Conservation (phyloP, 2,113 vertebrate species). For the Oceanites oceanicus region DNA sequence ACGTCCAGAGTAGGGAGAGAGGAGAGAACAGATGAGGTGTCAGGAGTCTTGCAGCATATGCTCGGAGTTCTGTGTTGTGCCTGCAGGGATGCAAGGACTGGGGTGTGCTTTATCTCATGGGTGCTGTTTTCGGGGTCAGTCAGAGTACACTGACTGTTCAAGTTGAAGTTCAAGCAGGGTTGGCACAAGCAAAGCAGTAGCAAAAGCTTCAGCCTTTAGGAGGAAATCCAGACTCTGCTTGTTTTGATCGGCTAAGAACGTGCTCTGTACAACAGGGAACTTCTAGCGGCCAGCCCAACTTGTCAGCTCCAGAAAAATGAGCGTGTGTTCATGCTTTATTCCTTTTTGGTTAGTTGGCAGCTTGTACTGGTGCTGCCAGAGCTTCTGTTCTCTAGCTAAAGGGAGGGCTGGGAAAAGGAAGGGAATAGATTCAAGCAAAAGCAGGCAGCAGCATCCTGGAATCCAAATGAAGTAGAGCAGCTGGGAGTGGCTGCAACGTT, state of each 20-base stretch:
- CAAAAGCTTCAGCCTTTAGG: not conserved
- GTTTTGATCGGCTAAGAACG: not conserved
- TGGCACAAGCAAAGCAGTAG: not conserved
- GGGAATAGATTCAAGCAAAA: not conserved
- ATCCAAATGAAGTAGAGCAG: not conserved
- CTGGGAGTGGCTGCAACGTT: not conserved
- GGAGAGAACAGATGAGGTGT: not conserved
- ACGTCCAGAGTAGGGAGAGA: not conserved
- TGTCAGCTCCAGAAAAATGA: not conserved
- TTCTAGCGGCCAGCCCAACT: not conserved
- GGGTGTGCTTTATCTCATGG: not conserved
- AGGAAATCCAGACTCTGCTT: not conserved
- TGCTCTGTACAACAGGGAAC: not conserved
- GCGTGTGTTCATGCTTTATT: not conserved
- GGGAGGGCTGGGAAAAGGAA: not conserved
- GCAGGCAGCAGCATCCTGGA: not conserved
- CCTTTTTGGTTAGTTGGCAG: not conserved
- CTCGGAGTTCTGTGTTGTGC: not conserved
- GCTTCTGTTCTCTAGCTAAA: not conserved
- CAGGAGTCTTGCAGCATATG: not conserved
- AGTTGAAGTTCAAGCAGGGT: not conserved
- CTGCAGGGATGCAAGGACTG: not conserved
- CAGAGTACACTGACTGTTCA: not conserved
- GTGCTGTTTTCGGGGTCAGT: not conserved
- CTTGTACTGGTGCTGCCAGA: not conserved